Percentiles rank a stretch among this genome's conserved stretches.
phyloP scores from a whole-genome alignment of 2,797 vertebrate genomes.

The Lacerta agilis region DNA sequence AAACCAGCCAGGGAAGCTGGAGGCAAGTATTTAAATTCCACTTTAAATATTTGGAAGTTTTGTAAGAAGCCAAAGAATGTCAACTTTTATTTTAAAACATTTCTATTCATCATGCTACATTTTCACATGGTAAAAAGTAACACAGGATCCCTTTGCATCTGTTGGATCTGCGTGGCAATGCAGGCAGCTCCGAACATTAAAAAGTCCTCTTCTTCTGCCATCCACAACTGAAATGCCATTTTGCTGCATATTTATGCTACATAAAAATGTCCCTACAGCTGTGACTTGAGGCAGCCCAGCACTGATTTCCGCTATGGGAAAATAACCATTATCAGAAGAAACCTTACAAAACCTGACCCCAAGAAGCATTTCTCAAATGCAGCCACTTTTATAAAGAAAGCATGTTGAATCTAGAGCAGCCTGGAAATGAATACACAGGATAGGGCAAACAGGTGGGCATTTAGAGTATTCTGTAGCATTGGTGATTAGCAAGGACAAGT shows the following conservation, averaged over 20 bases:
- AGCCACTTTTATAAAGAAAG: background rate
- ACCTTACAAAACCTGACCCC: background rate
- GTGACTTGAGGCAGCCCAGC: background rate
- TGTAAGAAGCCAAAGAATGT: background rate
- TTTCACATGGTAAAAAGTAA: background rate
- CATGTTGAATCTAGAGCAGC: background rate
- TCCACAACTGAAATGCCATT: background rate
- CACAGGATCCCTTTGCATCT: background rate
- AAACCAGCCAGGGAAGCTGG: background rate
- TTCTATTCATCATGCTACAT: background rate
- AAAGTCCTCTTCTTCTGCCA: background rate
- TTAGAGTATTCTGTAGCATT: constrained; percentile 7
- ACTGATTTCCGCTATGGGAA: background rate
- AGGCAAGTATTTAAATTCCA: background rate
- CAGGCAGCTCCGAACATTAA: background rate
- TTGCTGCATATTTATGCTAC: background rate
- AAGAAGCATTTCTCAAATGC: background rate
- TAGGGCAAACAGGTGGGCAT: background rate
- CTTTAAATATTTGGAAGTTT: background rate
- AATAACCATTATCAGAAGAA: background rate
- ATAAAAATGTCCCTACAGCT: background rate
- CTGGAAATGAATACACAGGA: background rate
- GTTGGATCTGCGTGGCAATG: background rate
- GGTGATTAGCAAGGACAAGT: background rate
- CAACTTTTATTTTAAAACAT: background rate